phyloP scores from a whole-genome alignment of 1,140 invertebrate genomes.

The Achatina immaculata region DNA sequence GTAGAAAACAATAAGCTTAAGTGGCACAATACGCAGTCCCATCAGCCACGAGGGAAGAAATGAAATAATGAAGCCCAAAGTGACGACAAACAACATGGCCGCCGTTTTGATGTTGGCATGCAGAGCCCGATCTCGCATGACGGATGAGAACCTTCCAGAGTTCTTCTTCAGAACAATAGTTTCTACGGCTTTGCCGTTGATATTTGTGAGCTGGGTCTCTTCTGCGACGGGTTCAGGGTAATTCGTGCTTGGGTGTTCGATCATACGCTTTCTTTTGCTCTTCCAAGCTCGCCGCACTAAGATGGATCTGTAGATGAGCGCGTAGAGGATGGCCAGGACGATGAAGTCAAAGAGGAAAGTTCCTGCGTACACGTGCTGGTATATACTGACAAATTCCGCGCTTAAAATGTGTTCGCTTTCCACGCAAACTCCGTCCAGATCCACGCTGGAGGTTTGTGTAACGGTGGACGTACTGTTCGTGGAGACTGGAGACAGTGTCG shows the following conservation, averaged over 20 bases:
- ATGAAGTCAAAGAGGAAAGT: conserved; percentile 57
- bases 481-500: background rate
- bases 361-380: conserved; percentile 59
- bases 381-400: conserved; percentile 44
- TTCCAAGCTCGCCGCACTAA: conserved; percentile 54
- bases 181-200: conserved; percentile 40
- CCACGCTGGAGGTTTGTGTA: background rate
- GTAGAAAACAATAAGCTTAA: conserved; percentile 58
- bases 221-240: conserved; percentile 33
- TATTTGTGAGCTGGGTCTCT: conserved; percentile 48
- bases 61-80: conserved; percentile 61
- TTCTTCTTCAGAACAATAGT: background rate
- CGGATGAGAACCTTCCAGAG: conserved; percentile 30
- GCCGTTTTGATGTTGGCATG: conserved; percentile 66
- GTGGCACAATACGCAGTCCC: conserved; percentile 45
- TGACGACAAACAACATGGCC: conserved; percentile 65
- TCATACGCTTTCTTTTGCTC: conserved; percentile 51
- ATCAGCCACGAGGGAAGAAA: conserved; percentile 65
- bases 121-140: conserved; percentile 49
- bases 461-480: background rate
- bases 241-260: conserved; percentile 41
- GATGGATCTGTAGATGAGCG: conserved; percentile 61
- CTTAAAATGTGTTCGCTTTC: conserved; percentile 40
- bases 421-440: background rate
- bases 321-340: conserved; percentile 60